These are phyloP conservation scores for Thunnus thynnus DNA, from an alignment of 2,113 vertebrate genomes.

Conservation along the genomic window DNA sequence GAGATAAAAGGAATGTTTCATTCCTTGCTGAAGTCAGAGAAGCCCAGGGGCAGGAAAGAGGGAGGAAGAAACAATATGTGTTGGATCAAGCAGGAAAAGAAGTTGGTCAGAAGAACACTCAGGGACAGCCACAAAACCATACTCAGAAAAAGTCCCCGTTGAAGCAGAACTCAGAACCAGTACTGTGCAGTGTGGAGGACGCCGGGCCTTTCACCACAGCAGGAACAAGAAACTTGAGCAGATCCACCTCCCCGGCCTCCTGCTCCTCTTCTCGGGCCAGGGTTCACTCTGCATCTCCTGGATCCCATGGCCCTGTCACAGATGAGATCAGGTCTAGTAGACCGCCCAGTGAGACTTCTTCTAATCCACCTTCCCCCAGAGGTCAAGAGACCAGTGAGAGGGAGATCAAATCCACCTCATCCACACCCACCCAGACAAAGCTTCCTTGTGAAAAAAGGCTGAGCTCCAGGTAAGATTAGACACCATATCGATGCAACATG, in stretches of 20 bases:
- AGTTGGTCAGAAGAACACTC: conserved; percentile 44
- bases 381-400: conserved; percentile 60
- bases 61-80: conserved; percentile 9
- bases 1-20: conserved; percentile 48
- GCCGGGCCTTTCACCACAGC: background rate
- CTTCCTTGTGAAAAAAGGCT: conserved; percentile 56
- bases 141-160: conserved; percentile 47
- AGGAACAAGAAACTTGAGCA: conserved; percentile 34
- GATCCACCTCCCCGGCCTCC: conserved; percentile 58
- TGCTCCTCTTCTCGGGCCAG: conserved; percentile 39
- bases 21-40: conserved; percentile 41
- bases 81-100: conserved; percentile 34
- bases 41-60: conserved; percentile 29
- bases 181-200: conserved; percentile 19
- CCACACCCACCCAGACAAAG: conserved; percentile 57
- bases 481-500: background rate
- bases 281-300: conserved; percentile 40
- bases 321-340: conserved; percentile 43
- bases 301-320: conserved; percentile 30
- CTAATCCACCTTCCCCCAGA: conserved; percentile 51
- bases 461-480: conserved; percentile 71
- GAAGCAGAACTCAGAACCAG: conserved; percentile 61
- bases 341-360: conserved; percentile 43
- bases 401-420: conserved; percentile 51
- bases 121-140: conserved; percentile 62